Percentiles rank a stretch among this genome's conserved stretches.
phyloP scores from a whole-genome alignment of 2,113 vertebrate species.

The Gadus chalcogrammus region DNA sequence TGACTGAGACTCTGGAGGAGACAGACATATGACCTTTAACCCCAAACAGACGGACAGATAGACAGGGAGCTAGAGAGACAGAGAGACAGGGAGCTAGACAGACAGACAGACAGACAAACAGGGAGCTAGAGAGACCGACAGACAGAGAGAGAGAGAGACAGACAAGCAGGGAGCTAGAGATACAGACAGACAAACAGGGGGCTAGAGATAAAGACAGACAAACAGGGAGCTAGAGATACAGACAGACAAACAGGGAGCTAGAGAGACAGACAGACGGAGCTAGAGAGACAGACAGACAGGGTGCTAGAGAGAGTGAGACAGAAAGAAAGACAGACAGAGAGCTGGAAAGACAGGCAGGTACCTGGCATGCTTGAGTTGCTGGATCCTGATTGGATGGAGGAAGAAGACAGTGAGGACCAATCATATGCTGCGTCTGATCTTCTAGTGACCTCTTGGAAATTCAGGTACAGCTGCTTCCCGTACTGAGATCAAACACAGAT shows the following conservation, averaged over 20 bases:
- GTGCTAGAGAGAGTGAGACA: neutral
- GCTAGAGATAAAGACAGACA: too few relatives aligned
- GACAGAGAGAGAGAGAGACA: too few relatives aligned
- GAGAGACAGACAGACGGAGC: neutral
- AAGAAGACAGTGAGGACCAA: conserved; percentile 95
- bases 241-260: conserved; percentile 58
- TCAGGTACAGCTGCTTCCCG: conserved; percentile 91
- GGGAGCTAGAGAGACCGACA: neutral
- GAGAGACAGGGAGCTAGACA: neutral
- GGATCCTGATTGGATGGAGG: conserved; percentile 96
- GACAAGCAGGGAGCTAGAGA: too few relatives aligned
- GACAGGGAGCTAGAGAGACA: neutral
- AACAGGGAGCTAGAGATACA: neutral
- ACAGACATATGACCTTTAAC: neutral
- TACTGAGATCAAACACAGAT: conserved; percentile 71
- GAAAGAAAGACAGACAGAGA: neutral
- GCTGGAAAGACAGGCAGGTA: conserved; percentile 37
- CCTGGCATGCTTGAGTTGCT: conserved; percentile 98
- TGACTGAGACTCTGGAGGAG: conserved; percentile 86
- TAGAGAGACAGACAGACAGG: neutral
- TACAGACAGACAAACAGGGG: too few relatives aligned
- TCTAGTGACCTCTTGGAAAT: conserved; percentile 94
- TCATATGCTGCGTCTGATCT: conserved; percentile 91
- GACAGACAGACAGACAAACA: too few relatives aligned
- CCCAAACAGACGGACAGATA: neutral